phyloP scores from a whole-genome alignment of 37 sponge, comb jelly and placozoan species.

The Spongilla lacustris region DNA sequence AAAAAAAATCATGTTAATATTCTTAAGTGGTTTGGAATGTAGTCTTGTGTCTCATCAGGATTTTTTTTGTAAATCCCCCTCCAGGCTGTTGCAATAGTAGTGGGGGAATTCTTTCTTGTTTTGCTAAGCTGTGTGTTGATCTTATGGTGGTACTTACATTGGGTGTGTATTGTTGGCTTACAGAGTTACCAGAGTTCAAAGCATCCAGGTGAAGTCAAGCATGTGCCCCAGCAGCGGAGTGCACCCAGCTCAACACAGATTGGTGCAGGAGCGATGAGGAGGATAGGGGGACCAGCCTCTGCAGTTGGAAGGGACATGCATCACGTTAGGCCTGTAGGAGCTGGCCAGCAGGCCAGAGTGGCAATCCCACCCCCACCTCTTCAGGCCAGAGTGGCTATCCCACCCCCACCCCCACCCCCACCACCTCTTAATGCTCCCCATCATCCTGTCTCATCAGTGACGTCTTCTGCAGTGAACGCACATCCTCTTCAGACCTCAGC shows the following conservation, averaged over 20 bases:
- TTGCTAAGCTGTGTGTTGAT: too few relatives aligned
- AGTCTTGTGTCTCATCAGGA: too few relatives aligned
- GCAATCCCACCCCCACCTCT: neutral
- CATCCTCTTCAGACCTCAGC: neutral
- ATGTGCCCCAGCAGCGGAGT: neutral
- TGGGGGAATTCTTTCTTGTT: too few relatives aligned
- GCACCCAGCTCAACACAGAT: too few relatives aligned
- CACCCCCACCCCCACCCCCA: neutral
- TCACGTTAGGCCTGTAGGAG: neutral
- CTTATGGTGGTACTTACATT: too few relatives aligned
- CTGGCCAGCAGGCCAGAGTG: neutral
- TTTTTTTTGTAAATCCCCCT: too few relatives aligned
- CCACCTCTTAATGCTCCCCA: neutral
- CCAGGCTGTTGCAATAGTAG: too few relatives aligned
- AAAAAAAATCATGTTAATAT: too few relatives aligned
- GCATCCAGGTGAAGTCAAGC: neutral
- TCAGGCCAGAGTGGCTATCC: neutral
- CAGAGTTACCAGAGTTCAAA: too few relatives aligned
- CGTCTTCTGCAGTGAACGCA: neutral
- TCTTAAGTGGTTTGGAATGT: too few relatives aligned
- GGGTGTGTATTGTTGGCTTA: too few relatives aligned
- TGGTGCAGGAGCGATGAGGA: neutral
- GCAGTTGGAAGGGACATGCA: too few relatives aligned
- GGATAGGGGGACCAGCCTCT: neutral
- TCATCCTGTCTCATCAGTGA: neutral